phyloP scores from a whole-genome alignment of 2,888 invertebrate genomes.

The Leptogaster cylindrica region DNA sequence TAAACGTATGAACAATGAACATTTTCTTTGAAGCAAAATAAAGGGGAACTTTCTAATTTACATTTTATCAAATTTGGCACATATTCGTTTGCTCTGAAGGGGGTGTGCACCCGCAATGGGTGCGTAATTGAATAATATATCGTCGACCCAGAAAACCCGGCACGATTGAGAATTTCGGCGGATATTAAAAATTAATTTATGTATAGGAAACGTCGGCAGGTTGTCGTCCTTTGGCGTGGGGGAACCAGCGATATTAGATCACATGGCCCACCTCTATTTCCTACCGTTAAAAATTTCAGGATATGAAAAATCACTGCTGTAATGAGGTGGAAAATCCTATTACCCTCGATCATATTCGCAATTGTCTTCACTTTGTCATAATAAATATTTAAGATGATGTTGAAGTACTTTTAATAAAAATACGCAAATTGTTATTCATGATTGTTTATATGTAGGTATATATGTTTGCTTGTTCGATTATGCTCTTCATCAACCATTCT shows the following conservation, averaged over 20 bases:
- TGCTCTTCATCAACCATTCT: too few relatives aligned
- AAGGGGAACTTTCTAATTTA: too few relatives aligned
- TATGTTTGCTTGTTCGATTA: too few relatives aligned
- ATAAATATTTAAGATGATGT: too few relatives aligned
- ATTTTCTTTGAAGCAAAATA: too few relatives aligned
- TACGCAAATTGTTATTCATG: too few relatives aligned
- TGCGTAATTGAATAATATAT: slow-evolving; percentile 18
- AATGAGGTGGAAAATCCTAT: slow-evolving; percentile 28
- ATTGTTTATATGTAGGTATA: too few relatives aligned
- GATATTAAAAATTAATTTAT: slow-evolving; percentile 39
- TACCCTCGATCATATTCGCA: slow-evolving; percentile 21
- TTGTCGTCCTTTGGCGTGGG: background rate
- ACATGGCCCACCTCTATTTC: background rate
- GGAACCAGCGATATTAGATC: background rate
- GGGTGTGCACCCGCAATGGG: background rate
- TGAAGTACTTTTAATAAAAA: too few relatives aligned
- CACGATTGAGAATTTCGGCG: slow-evolving; percentile 10
- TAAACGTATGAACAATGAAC: too few relatives aligned
- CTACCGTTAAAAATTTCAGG: background rate
- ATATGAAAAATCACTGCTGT: slow-evolving; percentile 27
- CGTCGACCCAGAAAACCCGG: background rate
- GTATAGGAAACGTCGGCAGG: slow-evolving; percentile 23
- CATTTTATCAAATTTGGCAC: too few relatives aligned
- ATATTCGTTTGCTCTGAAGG: background rate
- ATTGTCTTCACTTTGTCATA: too few relatives aligned